phyloP scores from a whole-genome alignment of 2,888 invertebrate genomes.

The Mesorhabditis sp. region DNA sequence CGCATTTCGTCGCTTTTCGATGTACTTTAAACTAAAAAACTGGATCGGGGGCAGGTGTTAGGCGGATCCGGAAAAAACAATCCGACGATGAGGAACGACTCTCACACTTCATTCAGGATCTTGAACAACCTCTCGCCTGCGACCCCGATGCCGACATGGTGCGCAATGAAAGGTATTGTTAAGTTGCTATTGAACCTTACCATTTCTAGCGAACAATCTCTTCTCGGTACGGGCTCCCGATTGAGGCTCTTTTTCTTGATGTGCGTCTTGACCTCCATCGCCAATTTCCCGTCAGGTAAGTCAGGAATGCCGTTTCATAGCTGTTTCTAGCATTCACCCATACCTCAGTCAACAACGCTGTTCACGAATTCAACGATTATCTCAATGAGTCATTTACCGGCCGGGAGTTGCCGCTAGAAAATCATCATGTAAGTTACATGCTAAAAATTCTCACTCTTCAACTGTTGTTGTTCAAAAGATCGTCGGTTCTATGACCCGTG shows the following conservation, averaged over 20 bases:
- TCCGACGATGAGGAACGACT: too few species aligned
- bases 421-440: constrained; percentile 27
- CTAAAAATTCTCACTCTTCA: not conserved
- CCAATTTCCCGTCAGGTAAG: constrained; percentile 40
- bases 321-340: constrained; percentile 37
- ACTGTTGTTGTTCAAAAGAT: too few species aligned
- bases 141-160: too few species aligned
- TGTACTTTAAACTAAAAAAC: too few species aligned
- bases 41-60: too few species aligned
- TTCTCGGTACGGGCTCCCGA: not conserved
- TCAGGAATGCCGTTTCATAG: not conserved
- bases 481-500: too few species aligned
- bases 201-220: not conserved
- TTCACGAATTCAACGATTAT: constrained; percentile 42
- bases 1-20: too few species aligned
- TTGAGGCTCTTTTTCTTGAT: constrained; percentile 41
- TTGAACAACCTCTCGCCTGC: too few species aligned
- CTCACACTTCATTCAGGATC: too few species aligned
- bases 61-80: too few species aligned
- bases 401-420: constrained; percentile 29
- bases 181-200: not conserved
- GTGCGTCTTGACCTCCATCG: constrained; percentile 45
- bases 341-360: constrained; percentile 49
- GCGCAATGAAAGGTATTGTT: too few species aligned
- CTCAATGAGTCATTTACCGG: constrained; percentile 42